These are phyloP conservation scores for Sphaerodactylus townsendi DNA, from an alignment of 2,113 vertebrate species.

Conservation along the genomic window DNA sequence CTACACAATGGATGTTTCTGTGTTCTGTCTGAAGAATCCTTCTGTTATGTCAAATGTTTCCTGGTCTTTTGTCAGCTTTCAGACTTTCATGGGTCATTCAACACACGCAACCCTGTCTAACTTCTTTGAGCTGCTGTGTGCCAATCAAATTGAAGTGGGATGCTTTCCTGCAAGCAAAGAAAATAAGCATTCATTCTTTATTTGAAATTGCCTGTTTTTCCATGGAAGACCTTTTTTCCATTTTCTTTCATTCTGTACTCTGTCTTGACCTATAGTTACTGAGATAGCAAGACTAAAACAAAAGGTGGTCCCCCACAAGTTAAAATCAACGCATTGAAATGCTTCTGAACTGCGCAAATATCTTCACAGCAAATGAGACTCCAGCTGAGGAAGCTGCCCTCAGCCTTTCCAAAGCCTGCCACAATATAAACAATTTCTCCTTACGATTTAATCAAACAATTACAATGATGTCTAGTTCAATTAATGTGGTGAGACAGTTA, in stretches of 20 bases:
- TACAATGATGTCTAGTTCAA: not conserved
- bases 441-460: not conserved
- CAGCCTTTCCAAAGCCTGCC: not conserved
- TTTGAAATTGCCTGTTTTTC: constrained; percentile 52
- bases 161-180: constrained; percentile 45
- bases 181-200: constrained; percentile 52
- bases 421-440: not conserved
- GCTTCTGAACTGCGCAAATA: constrained; percentile 17
- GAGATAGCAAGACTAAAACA: constrained; percentile 15
- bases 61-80: constrained; percentile 61
- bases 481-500: not conserved
- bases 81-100: constrained; percentile 68
- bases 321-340: constrained; percentile 2
- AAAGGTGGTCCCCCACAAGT: not conserved
- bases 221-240: constrained; percentile 11
- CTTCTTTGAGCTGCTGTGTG: constrained; percentile 62
- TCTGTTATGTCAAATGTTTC: constrained; percentile 67
- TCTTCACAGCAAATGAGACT: not conserved
- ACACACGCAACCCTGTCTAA: constrained; percentile 56
- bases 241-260: constrained; percentile 31
- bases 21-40: constrained; percentile 52
- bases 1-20: constrained; percentile 44
- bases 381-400: not conserved
- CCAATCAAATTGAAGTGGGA: constrained; percentile 65
- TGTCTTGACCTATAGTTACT: constrained; percentile 50